Percentiles rank a stretch among this genome's conserved stretches.
phyloP scores from a whole-genome alignment of 2,113 vertebrate genomes.

The Puma concolor region DNA sequence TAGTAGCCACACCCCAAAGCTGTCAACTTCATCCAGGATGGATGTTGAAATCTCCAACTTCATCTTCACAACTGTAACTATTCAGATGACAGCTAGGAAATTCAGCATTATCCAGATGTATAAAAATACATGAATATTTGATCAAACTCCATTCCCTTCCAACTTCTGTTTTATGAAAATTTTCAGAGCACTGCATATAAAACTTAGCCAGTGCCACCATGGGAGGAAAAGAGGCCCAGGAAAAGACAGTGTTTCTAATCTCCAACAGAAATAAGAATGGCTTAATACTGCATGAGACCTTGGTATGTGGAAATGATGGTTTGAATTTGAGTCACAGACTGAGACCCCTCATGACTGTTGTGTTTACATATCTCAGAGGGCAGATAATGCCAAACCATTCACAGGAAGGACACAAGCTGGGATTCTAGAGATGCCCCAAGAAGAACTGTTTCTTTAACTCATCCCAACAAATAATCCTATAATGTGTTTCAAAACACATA shows the following conservation, averaged over 20 bases:
- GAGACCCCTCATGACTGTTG: neutral
- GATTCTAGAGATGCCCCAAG: neutral
- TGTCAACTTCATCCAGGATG: too few relatives aligned
- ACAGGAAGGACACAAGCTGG: neutral
- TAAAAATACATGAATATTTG: neutral
- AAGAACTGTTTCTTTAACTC: neutral
- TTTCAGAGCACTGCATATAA: neutral
- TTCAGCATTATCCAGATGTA: neutral
- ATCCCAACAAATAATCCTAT: neutral
- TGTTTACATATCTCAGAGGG: neutral
- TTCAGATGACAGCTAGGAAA: neutral
- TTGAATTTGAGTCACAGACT: neutral
- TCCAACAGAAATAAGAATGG: neutral
- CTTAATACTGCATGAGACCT: neutral
- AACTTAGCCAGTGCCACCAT: neutral
- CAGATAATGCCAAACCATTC: neutral
- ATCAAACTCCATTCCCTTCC: neutral
- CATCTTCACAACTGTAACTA: neutral
- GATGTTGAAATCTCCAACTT: neutral
- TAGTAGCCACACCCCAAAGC: neutral
- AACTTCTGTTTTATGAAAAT: neutral
- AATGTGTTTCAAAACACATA: conserved; percentile 1
- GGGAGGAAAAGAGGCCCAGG: neutral
- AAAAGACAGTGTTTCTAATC: neutral
- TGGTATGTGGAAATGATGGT: neutral